Conservation (phyloP, 1,140 invertebrate species). For the Eupristina koningsbergeri region DNA sequence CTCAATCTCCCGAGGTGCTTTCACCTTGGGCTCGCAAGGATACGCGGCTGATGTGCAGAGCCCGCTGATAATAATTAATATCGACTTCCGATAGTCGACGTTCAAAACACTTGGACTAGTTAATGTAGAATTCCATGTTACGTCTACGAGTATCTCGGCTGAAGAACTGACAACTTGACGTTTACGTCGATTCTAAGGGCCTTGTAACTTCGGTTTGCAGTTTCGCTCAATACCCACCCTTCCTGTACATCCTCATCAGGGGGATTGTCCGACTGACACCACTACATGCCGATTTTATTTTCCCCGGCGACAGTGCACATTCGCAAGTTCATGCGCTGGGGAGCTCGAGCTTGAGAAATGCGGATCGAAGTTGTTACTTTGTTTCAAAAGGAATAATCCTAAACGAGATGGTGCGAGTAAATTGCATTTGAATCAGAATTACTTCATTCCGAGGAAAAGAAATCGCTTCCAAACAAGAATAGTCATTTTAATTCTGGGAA, state of each 20-base stretch:
- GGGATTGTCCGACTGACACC: not conserved
- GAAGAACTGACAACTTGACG: slow-evolving; percentile 20
- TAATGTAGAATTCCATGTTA: not conserved
- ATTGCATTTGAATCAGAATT: too few relatives aligned
- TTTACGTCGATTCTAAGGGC: not conserved
- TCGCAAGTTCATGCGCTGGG: not conserved
- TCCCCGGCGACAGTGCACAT: not conserved
- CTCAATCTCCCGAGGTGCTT: not conserved
- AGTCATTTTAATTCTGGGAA: not conserved
- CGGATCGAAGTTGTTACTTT: not conserved
- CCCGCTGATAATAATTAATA: slow-evolving; percentile 34
- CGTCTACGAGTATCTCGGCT: not conserved
- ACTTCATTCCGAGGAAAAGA: not conserved
- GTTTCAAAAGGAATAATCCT: not conserved
- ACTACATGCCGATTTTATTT: not conserved
- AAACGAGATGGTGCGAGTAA: not conserved
- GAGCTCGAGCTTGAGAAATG: not conserved
- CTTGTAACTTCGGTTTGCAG: not conserved
- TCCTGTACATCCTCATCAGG: not conserved
- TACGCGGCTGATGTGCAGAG: not conserved
- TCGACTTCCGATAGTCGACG: not conserved
- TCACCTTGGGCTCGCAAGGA: not conserved
- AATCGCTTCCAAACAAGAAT: not conserved
- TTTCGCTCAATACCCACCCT: not conserved
- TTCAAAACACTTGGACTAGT: not conserved